Conservation (phyloP, 2,888 invertebrate species). For the Villa cingulata region DNA sequence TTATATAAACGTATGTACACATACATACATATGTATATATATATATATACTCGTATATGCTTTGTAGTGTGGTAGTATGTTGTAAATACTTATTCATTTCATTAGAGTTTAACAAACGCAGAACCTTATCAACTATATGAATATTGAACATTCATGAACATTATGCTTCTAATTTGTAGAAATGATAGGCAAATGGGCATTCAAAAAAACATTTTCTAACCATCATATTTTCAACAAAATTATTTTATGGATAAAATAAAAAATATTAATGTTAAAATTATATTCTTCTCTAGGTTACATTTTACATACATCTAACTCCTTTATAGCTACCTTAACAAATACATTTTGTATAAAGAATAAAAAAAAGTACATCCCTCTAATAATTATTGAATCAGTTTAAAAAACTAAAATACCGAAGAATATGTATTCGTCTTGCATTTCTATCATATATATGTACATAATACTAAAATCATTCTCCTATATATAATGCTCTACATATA, state of each 20-base stretch:
- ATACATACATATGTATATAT: not conserved
- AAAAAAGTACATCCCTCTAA: slow-evolving; percentile 10
- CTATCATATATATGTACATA: slow-evolving; percentile 5
- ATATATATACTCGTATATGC: not conserved
- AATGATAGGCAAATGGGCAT: not conserved
- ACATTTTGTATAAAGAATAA: not conserved
- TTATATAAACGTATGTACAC: not conserved
- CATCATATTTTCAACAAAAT: not conserved
- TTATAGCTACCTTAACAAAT: not conserved
- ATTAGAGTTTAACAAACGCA: not conserved
- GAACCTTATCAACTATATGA: no score
- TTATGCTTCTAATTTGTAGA: no score
- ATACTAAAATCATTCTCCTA: not conserved
- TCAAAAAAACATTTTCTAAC: not conserved
- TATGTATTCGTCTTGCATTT: slow-evolving; percentile 7
- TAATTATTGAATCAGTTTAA: slow-evolving; percentile 9
- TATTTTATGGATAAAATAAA: not conserved
- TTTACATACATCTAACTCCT: slow-evolving; percentile 4
- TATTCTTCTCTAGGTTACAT: not conserved
- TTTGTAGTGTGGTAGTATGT: no score
- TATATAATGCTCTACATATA: no score
- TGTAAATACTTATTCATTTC: not conserved
- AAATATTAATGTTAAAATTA: not conserved
- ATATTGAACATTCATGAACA: no score
- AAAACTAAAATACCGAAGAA: slow-evolving; percentile 1